Percentiles rank a stretch among this genome's conserved stretches.
Evolutionary conservation across 2,113 vertebrate species (phyloP).

Genomic region (Spermophilus dauricus): DNA sequence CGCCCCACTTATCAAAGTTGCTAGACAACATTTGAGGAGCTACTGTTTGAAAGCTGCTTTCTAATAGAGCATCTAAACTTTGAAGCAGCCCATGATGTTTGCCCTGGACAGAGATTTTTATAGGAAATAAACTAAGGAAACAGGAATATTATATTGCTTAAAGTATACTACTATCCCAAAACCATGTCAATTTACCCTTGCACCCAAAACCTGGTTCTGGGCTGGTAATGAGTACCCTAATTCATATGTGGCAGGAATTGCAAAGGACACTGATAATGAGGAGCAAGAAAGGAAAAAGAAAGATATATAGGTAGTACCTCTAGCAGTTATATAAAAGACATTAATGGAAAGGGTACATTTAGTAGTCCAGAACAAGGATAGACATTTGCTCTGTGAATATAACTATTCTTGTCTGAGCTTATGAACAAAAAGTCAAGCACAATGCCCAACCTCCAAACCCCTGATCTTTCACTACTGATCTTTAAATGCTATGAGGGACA

Average conservation of each 20-base stretch:
- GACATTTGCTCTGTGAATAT: not conserved
- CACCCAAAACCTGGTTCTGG: not conserved
- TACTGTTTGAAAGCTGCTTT: not conserved
- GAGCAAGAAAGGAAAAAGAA: not conserved
- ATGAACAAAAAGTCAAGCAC: not conserved
- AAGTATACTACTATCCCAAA: not conserved
- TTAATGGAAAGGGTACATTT: not conserved
- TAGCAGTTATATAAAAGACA: not conserved
- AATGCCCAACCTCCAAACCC: not conserved
- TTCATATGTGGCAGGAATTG: not conserved
- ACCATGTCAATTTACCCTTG: not conserved
- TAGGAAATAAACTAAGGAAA: conserved; percentile 41
- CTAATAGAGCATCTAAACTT: not conserved
- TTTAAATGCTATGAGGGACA: not conserved
- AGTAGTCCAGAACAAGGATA: not conserved
- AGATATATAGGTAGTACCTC: not conserved
- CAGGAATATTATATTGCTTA: not conserved
- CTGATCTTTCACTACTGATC: not conserved
- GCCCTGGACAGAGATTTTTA: not conserved
- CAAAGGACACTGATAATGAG: conserved; percentile 17
- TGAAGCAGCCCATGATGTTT: not conserved
- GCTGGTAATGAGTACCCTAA: not conserved
- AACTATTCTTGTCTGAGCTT: not conserved
- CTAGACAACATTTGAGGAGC: not conserved
- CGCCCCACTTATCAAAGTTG: not conserved